A percentile compares a stretch with the other conserved stretches of the same genome.
phyloP scores from a whole-genome alignment of 2,888 invertebrate species.

The Dicycla oo region DNA sequence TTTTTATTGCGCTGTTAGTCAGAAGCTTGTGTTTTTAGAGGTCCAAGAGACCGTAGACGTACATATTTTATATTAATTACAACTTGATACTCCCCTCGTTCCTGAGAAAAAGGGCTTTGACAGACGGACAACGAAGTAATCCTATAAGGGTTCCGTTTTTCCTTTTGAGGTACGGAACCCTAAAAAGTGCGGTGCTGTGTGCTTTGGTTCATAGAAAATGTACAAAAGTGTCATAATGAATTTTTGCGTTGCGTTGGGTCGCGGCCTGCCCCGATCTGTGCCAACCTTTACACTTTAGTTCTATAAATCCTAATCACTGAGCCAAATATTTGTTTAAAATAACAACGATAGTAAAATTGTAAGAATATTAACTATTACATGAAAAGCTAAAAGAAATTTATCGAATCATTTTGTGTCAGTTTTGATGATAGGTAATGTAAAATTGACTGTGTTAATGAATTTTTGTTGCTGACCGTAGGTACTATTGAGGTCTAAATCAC shows the following conservation, averaged over 20 bases:
- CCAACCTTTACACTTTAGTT: neutral
- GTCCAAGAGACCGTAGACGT: too few relatives aligned
- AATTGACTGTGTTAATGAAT: too few relatives aligned
- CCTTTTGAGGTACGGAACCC: too few relatives aligned
- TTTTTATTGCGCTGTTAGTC: too few relatives aligned
- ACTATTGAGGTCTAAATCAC: neutral
- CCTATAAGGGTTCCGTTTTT: too few relatives aligned
- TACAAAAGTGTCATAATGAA: neutral
- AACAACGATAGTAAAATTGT: too few relatives aligned
- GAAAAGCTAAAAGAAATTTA: neutral
- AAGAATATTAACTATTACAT: neutral
- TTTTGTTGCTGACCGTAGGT: neutral
- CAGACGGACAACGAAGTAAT: too few relatives aligned
- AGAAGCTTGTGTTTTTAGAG: too few relatives aligned
- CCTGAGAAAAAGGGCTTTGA: too few relatives aligned
- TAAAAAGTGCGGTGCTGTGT: neutral
- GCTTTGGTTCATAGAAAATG: neutral
- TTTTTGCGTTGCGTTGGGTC: neutral
- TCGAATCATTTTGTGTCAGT: neutral
- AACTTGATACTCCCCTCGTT: too few relatives aligned
- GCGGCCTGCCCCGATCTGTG: neutral
- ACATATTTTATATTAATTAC: too few relatives aligned
- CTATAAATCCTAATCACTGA: neutral
- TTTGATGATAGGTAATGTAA: neutral
- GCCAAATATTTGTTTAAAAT: neutral